phyloP scores from a whole-genome alignment of 1,140 invertebrate species.

The Leptopilina boulardi region DNA sequence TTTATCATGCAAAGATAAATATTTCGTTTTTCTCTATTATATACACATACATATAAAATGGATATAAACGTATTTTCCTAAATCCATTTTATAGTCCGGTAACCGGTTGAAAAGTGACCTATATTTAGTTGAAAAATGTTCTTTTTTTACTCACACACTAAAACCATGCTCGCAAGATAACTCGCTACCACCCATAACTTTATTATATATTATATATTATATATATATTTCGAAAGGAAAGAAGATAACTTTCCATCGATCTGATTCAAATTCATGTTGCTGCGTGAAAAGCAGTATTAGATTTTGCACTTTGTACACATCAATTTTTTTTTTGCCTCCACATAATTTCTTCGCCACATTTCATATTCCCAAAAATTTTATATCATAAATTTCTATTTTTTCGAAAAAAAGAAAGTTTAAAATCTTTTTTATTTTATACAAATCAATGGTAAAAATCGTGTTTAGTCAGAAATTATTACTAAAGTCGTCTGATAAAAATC shows the following conservation, averaged over 20 bases:
- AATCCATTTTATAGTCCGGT: constrained; percentile 33
- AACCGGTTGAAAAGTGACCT: constrained; percentile 24
- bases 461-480: no score
- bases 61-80: constrained; percentile 25
- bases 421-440: no score
- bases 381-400: no score
- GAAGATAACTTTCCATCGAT: constrained; percentile 59
- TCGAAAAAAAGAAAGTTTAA: no score
- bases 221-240: constrained; percentile 34
- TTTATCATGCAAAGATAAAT: constrained; percentile 18
- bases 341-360: background rate
- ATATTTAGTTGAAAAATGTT: constrained; percentile 22
- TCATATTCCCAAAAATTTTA: no score
- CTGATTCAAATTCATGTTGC: constrained; percentile 58
- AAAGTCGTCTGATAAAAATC: no score
- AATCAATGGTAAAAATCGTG: no score
- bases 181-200: constrained; percentile 35
- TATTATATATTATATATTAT: constrained; percentile 32
- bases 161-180: constrained; percentile 32
- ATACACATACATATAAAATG: constrained; percentile 18
- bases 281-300: constrained; percentile 52
- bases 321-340: background rate
- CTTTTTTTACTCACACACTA: background rate
- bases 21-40: constrained; percentile 24
- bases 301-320: constrained; percentile 57